phyloP scores from a whole-genome alignment of 2,797 vertebrate species.

The Ctenopoma kingsleyae region DNA sequence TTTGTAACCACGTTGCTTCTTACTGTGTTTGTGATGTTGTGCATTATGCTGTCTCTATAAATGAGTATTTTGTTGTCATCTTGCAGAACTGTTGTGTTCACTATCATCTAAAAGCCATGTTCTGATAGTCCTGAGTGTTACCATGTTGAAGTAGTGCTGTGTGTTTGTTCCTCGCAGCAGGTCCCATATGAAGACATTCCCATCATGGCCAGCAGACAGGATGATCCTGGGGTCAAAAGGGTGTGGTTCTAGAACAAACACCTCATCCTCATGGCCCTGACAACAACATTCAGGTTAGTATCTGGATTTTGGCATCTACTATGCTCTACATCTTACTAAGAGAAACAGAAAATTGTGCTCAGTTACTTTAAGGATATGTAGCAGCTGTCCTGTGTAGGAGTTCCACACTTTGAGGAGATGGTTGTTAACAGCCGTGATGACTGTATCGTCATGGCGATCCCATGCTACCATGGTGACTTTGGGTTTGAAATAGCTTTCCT shows the following conservation, averaged over 20 bases:
- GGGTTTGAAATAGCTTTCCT: constrained; percentile 94
- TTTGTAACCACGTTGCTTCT: background rate
- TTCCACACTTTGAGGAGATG: constrained; percentile 98
- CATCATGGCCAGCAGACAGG: constrained; percentile 96
- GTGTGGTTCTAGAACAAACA: constrained; percentile 97
- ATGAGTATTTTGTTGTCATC: background rate
- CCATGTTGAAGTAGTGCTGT: constrained; percentile 97
- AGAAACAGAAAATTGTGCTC: constrained; percentile 5
- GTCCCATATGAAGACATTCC: constrained; percentile 97
- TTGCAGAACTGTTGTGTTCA: background rate
- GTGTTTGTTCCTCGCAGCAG: constrained; percentile 90
- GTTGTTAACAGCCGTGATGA: constrained; percentile 96
- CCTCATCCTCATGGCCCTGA: constrained; percentile 96
- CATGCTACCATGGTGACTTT: constrained; percentile 99
- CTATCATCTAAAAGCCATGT: constrained; percentile 73
- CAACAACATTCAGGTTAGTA: constrained; percentile 32
- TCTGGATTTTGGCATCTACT: background rate
- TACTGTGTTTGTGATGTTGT: background rate
- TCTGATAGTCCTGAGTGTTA: constrained; percentile 80
- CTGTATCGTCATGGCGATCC: constrained; percentile 93
- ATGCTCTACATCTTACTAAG: background rate
- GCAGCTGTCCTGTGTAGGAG: constrained; percentile 93
- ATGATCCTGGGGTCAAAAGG: constrained; percentile 96
- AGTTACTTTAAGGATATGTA: constrained; percentile 93
- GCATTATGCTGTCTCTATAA: background rate